These are phyloP conservation scores for Anneissia japonica DNA, from an alignment of 35 echinoderm and acorn worm species.

Conservation along the genomic window DNA sequence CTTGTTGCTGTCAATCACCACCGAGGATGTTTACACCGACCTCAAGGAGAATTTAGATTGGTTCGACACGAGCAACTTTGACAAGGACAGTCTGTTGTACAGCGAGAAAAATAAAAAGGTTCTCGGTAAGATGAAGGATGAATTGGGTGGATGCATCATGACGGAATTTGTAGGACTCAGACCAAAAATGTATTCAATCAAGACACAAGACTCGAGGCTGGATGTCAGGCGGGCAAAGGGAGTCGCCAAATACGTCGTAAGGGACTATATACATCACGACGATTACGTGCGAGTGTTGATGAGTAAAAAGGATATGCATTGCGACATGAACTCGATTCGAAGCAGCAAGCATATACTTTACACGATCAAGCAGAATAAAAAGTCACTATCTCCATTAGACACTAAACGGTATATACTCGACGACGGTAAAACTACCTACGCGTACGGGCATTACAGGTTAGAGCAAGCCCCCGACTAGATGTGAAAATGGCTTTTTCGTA, in stretches of 20 bases:
- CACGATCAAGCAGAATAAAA: no score
- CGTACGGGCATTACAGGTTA: no score
- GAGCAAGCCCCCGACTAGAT: no score
- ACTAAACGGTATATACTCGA: no score
- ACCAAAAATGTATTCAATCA: constrained; percentile 33
- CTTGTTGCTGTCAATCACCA: constrained; percentile 21
- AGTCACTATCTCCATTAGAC: no score
- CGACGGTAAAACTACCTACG: no score
- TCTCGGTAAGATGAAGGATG: constrained; percentile 34
- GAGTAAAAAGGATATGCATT: no score
- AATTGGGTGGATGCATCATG: constrained; percentile 20
- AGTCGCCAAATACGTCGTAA: constrained; percentile 6
- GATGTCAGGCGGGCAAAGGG: constrained; percentile 16
- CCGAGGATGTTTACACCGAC: constrained; percentile 38
- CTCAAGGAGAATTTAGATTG: neutral
- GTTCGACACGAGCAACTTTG: constrained; percentile 19
- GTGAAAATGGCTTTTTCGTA: no score
- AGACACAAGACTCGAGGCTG: neutral
- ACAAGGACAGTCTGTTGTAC: neutral
- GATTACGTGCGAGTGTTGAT: no score
- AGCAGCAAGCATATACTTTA: no score
- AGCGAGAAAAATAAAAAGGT: constrained; percentile 27
- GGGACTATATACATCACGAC: no score
- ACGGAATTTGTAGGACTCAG: constrained; percentile 6
- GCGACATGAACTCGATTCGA: no score